Evolutionary conservation across 2,888 invertebrate species (phyloP).

Genomic region (Polietes domitor): DNA sequence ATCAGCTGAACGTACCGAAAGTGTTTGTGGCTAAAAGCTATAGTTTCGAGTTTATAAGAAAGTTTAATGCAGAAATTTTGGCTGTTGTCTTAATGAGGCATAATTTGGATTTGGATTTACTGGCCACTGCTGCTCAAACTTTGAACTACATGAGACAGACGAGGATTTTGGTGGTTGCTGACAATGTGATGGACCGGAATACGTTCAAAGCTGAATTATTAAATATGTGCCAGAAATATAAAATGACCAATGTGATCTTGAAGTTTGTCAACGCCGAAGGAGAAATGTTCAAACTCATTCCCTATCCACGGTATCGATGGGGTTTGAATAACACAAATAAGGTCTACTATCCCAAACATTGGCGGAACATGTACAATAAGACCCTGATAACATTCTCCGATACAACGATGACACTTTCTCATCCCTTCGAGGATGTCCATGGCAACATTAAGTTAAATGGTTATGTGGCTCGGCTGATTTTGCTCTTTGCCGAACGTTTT

Average conservation of each 20-base stretch:
- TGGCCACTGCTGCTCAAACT: neutral
- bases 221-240: neutral
- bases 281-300: neutral
- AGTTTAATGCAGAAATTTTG: neutral
- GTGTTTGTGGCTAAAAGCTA: neutral
- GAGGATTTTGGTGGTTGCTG: constrained; percentile 37
- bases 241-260: constrained; percentile 31
- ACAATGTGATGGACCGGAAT: neutral
- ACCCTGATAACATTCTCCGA: constrained; percentile 68
- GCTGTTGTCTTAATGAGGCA: constrained; percentile 38
- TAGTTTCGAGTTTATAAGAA: neutral
- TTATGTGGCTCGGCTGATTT: constrained; percentile 66
- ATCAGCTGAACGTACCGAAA: neutral
- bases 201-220: neutral
- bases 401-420: constrained; percentile 68
- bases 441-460: constrained; percentile 66
- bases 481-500: constrained; percentile 65
- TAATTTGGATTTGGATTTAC: neutral
- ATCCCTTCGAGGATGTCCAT: constrained; percentile 58
- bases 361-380: constrained; percentile 39
- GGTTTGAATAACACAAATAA: neutral
- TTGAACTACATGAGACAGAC: constrained; percentile 42
- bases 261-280: neutral
- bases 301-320: constrained; percentile 37
- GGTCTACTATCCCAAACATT: neutral